Base-by-base conservation (phyloP, 1,140 invertebrate genomes). In the Physella acuta region DNA sequence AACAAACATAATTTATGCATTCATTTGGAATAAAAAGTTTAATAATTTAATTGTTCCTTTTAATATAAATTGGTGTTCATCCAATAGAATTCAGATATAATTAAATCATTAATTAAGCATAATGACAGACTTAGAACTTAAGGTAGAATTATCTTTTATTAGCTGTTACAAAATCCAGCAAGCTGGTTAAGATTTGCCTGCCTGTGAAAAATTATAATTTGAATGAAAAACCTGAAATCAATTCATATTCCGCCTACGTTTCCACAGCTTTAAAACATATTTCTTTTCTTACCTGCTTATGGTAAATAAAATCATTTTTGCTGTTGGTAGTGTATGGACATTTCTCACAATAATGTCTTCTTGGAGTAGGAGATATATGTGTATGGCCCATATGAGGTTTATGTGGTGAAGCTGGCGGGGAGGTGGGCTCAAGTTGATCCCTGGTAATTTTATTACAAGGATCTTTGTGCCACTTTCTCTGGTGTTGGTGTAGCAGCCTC, bases 231-330 rank as follows among this genome's bases (percentile, higher is more conserved):
- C n/a, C n/a, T n/a, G n/a, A n/a, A n/a, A n/a, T n/a, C n/a, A n/a
- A n/a, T n/a, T n/a, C n/a, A n/a, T n/a, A n/a, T n/a, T n/a, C n/a
- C n/a, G n/a, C n/a, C n/a, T n/a, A n/a, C n/a, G n/a, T n/a, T n/a
- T n/a, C n/a, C n/a, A n/a, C n/a, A n/a, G n/a, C n/a, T n/a, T n/a
- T n/a, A n/a, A n/a, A n/a, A n/a, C 39, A 44, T 44, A 8, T 11
- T 44, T 11, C 20, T 44, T 44, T 8, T 11, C 63, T 30, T 33
- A 68, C 66, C 66, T 68, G 92, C 74, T 92, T 91, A 75, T 94
- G 92, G 81, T 94, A 93, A 72, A 92, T 88, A 77, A 90, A 92
- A 79, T 94, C 92, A 52, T 91, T 91, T 81, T 92, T 92, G 78
- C 90, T 93, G 77, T 92, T 91, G 33, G 78, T 78, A 24, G 75